phyloP scores from a whole-genome alignment of 2,113 vertebrate genomes.

The Megaceryle torquata region DNA sequence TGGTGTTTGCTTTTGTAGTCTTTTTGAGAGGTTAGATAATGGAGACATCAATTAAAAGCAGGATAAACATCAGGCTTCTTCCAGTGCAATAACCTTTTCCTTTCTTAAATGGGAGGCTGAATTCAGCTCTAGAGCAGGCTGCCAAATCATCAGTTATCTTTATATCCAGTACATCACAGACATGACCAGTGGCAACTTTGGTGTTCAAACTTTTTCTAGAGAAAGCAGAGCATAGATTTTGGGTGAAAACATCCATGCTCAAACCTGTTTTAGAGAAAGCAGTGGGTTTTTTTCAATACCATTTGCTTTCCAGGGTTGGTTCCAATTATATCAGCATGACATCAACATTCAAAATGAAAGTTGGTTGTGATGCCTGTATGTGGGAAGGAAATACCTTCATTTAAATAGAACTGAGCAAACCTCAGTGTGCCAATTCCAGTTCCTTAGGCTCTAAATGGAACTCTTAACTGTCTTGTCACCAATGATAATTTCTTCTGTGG shows the following conservation, averaged over 20 bases:
- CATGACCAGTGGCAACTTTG: background rate
- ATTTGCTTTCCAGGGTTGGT: background rate
- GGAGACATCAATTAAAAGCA: constrained; percentile 32
- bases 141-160: background rate
- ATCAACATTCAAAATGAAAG: background rate
- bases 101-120: background rate
- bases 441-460: background rate
- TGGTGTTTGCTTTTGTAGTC: constrained; percentile 34
- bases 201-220: background rate
- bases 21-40: constrained; percentile 18
- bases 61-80: background rate
- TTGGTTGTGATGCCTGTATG: background rate
- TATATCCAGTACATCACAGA: background rate
- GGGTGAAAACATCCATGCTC: background rate
- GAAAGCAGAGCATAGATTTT: background rate
- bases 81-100: background rate
- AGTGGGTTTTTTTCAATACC: background rate
- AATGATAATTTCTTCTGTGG: background rate
- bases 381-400: background rate
- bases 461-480: background rate
- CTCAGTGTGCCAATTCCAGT: background rate
- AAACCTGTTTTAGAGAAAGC: background rate
- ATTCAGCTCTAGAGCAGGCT: background rate
- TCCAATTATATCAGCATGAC: background rate
- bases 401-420: background rate